These are phyloP conservation scores for Aphelenchoides fujianensis DNA, from an alignment of 1,140 invertebrate species.

Conservation along the genomic window DNA sequence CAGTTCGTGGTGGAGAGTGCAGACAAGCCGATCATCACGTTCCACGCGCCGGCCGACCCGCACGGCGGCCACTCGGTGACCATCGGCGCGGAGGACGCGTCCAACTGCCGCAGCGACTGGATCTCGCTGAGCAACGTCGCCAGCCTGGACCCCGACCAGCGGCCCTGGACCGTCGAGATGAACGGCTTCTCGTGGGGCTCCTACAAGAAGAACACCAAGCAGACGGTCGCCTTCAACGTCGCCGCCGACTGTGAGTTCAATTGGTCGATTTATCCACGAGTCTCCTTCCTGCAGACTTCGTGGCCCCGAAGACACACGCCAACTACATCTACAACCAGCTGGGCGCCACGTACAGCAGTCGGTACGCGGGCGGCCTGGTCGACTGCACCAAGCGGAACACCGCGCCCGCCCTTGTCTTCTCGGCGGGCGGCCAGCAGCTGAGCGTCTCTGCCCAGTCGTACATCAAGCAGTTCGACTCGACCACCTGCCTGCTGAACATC, in stretches of 20 bases:
- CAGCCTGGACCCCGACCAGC: not conserved
- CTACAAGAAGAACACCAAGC: not conserved
- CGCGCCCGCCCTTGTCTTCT: not conserved
- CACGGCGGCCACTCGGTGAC: not conserved
- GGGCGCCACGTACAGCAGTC: not conserved
- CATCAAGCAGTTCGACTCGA: not conserved
- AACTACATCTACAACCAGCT: not conserved
- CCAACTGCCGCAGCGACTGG: conserved; percentile 1
- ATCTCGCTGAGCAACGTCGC: not conserved
- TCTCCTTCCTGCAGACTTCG: not conserved
- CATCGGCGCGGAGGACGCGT: not conserved
- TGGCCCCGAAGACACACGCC: not conserved
- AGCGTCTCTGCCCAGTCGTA: not conserved
- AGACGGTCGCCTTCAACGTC: not conserved
- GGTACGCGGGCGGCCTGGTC: not conserved
- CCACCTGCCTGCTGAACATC: not conserved
- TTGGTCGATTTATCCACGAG: no score
- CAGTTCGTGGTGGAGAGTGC: not conserved
- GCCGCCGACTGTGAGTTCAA: not conserved
- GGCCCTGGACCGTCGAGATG: not conserved
- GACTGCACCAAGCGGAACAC: conserved; percentile 5
- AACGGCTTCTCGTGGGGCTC: not conserved
- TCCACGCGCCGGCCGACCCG: not conserved
- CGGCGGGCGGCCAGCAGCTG: not conserved
- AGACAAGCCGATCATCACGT: not conserved